A percentile compares a stretch with the other conserved stretches of the same genome.
Evolutionary conservation across 2,797 vertebrate genomes (phyloP).

Genomic region (Aplochiton taeniatus): DNA sequence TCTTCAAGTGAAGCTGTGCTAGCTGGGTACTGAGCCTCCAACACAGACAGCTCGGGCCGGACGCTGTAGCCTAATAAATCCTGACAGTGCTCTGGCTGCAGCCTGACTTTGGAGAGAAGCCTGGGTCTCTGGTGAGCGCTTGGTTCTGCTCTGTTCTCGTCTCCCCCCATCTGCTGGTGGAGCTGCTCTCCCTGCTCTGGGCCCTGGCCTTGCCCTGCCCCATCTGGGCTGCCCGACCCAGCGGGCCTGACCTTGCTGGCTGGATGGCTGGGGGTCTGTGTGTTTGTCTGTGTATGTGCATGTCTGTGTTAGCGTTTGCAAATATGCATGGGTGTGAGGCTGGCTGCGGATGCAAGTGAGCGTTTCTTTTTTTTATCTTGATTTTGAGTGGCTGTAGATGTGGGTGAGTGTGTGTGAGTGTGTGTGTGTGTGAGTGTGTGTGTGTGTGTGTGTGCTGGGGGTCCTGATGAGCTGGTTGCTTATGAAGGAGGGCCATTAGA

Average conservation of each 20-base stretch:
- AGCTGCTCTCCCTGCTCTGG: constrained; percentile 65
- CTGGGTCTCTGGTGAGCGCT: constrained; percentile 27
- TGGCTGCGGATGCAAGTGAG: not conserved
- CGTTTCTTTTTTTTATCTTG: constrained; percentile 32
- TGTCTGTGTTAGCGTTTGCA: constrained; percentile 11
- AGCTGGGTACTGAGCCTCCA: not conserved
- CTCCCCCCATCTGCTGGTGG: constrained; percentile 75
- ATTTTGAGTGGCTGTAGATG: constrained; percentile 17
- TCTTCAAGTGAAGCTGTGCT: too few relatives aligned
- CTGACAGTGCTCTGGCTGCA: constrained; percentile 43
- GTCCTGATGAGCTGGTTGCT: constrained; percentile 71
- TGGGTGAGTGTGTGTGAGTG: constrained; percentile 1
- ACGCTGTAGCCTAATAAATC: constrained; percentile 35
- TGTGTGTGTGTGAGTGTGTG: constrained; percentile 20
- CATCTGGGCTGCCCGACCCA: constrained; percentile 56
- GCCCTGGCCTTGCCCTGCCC: constrained; percentile 56
- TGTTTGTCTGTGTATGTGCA: constrained; percentile 33
- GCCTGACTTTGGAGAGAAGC: constrained; percentile 20
- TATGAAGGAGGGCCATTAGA: constrained; percentile 80
- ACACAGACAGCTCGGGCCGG: constrained; percentile 1
- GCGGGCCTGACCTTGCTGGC: constrained; percentile 58
- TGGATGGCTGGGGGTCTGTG: constrained; percentile 17
- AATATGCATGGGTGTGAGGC: constrained; percentile 21
- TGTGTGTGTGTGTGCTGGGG: constrained; percentile 31
- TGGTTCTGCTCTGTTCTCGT: constrained; percentile 60